A percentile compares a stretch with the other conserved stretches of the same genome.
These are phyloP conservation scores for Conopomorpha cramerella DNA, from an alignment of 1,140 invertebrate genomes.

Conservation along the genomic window DNA sequence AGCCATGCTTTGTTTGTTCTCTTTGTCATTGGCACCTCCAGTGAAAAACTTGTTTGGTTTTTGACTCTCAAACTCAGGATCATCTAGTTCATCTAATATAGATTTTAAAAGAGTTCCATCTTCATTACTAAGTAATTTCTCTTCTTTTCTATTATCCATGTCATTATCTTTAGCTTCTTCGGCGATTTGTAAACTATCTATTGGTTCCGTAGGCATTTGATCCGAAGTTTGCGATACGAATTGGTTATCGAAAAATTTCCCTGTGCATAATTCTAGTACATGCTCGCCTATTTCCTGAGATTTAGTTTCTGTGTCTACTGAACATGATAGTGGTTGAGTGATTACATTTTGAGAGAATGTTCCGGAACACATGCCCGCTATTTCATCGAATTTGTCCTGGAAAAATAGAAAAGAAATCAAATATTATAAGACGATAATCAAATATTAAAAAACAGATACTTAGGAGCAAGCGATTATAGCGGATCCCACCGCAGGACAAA, in stretches of 20 bases:
- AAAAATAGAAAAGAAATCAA: no score
- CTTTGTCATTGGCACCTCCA: constrained; percentile 8
- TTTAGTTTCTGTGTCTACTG: constrained; percentile 11
- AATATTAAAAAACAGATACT: no score
- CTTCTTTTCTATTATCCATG: constrained; percentile 2
- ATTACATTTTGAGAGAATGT: constrained; percentile 19
- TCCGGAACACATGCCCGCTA: constrained; percentile 16
- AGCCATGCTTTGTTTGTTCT: constrained; percentile 7
- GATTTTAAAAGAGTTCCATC: constrained; percentile 20
- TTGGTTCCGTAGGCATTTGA: constrained; percentile 2
- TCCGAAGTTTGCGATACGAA: constrained; percentile 25
- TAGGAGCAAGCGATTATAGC: no score
- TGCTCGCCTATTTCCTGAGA: constrained; percentile 35
- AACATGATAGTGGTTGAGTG: constrained; percentile 7
- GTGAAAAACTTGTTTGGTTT: constrained; percentile 33
- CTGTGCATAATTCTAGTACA: constrained; percentile 32
- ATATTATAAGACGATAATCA: no score
- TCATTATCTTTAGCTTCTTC: background rate
- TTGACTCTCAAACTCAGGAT: constrained; percentile 23
- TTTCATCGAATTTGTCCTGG: constrained; percentile 21
- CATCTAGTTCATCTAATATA: constrained; percentile 38
- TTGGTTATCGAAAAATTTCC: constrained; percentile 43
- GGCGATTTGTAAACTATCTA: no score
- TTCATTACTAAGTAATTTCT: constrained; percentile 14
- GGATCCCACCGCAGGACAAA: no score